Evolutionary conservation across 2,888 invertebrate genomes (phyloP), one percentile per base, ranked within the genome.

Genomic region (Rhogogaster chlorosoma): DNA sequence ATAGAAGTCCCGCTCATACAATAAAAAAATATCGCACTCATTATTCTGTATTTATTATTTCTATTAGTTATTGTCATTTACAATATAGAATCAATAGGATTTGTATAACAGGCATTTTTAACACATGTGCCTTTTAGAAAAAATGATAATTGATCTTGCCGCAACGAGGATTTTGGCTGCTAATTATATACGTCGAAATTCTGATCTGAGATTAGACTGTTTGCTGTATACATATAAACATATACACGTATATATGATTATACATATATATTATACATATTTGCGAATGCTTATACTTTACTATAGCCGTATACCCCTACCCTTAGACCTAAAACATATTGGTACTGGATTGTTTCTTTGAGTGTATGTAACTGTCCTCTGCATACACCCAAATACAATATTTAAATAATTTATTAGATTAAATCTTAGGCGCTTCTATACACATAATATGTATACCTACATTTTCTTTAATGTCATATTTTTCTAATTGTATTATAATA

Each of bases 381-480:
- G n/a, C 32, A 78, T 36, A 32, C 73, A 61, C 75, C 36, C 49
- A 85, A 53, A 85, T 84, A 78, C 78, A 36, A 32, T 83, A 64
- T 78, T 84, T 80, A 83, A 80, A 85, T 86, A 73, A 85, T 85
- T 87, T 80, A 85, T 86, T 82, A 77, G 70, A 38, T 53, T 49
- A 70, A 64, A 87, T 32, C 49, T 64, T 49, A 71, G 67, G 86
- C 84, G 84, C 84, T 86, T 83, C 22, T 57, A 53, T 53, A 53
- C n/a, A 53, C n/a, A 53, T 49, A 3, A 3, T 38, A 38, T 38
- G 9, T 4, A 53, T 7, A 49, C 49, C 15, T 36, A 85, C 84
- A 84, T 61, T 86, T 64, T 80, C 49, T 84, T 85, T 78, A 75
- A 85, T 86, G 71, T 71, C 84, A 86, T 88, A 88, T 87, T 87